These are phyloP conservation scores for Noctua janthe DNA, from an alignment of 2,888 invertebrate species.

Conservation along the genomic window DNA sequence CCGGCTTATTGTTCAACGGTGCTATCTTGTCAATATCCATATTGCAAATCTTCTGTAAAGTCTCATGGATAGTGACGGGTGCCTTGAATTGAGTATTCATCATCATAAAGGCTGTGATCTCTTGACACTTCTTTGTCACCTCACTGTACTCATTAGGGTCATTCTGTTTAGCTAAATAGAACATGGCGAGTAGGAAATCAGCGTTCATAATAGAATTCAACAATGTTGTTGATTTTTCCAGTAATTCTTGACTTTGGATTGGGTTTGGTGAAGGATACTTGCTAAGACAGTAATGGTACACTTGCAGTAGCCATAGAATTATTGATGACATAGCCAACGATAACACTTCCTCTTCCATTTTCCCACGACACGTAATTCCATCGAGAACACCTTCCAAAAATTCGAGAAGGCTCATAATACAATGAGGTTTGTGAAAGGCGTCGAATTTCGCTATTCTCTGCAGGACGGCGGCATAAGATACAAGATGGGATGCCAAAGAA, in stretches of 20 bases:
- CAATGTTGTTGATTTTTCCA: conserved; percentile 93
- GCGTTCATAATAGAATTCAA: conserved; percentile 92
- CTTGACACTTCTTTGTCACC: conserved; percentile 94
- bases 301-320: conserved; percentile 95
- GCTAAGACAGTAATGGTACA: conserved; percentile 90
- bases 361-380: conserved; percentile 93
- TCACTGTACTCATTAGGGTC: conserved; percentile 92
- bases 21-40: conserved; percentile 92
- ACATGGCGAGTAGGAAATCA: conserved; percentile 95
- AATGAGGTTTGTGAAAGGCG: conserved; percentile 96
- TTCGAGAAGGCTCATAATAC: conserved; percentile 96
- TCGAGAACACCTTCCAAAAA: conserved; percentile 94
- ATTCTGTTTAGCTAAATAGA: conserved; percentile 95
- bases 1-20: conserved; percentile 89
- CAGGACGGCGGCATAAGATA: conserved; percentile 97
- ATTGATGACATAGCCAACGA: conserved; percentile 95
- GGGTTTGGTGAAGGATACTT: conserved; percentile 87
- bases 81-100: conserved; percentile 90
- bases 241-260: conserved; percentile 91
- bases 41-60: conserved; percentile 91
- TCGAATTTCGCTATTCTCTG: conserved; percentile 97
- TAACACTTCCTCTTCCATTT: conserved; percentile 96
- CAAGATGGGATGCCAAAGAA: conserved; percentile 96
- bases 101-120: conserved; percentile 92
- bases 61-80: conserved; percentile 90